Evolutionary conservation across 2,113 vertebrate genomes (phyloP), one percentile per base, ranked within the genome.

Genomic region (Cervus canadensis): DNA sequence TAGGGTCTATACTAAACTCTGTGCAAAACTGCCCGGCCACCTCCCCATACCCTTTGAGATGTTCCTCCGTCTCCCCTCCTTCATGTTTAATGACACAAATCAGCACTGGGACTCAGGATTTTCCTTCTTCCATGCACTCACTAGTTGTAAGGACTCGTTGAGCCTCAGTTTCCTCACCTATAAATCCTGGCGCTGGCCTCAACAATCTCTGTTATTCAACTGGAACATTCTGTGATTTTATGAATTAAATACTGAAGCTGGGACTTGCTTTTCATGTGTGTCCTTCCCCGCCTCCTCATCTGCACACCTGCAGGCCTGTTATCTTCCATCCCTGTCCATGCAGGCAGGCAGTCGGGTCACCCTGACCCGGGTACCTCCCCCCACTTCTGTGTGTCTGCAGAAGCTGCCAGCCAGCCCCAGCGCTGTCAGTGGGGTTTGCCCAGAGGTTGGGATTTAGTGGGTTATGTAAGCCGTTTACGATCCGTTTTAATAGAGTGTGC

Each of bases 381-480:
- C 36, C 2, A 43, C 71, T n/a, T 78, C 54, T 0, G 17, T 36
- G 40, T 89, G 96, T 71, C 28, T 94, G 86, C 43, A 76, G 92
- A 81, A 81, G 89, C 92, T 19, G 36, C 59, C 74, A 64, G 94
- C 50, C 64, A 17, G 85, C 76, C 6, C 0, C 7, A 12, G 48
- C 0, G 36, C 43, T 36, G 43, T 93, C 54, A 23, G 81, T 50
- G 78, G 85, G n/a, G 21, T 87, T 85, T 82, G 71, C 89, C 17
- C 50, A 83, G 90, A 6, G 52, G 59, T 56, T 83, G 64, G 86
- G 81, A 64, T 95, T 89, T 91, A 56, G 93, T 74, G 87, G 83
- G 21, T 98, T 98, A 97, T 96, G 67, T 94, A 98, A 98, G 83
- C 85, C 84, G 26, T 97, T 95, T 97, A 95, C 2, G 26, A 96